These are phyloP conservation scores for Eupithecia dodoneata DNA, from an alignment of 2,888 invertebrate species.

Conservation along the genomic window DNA sequence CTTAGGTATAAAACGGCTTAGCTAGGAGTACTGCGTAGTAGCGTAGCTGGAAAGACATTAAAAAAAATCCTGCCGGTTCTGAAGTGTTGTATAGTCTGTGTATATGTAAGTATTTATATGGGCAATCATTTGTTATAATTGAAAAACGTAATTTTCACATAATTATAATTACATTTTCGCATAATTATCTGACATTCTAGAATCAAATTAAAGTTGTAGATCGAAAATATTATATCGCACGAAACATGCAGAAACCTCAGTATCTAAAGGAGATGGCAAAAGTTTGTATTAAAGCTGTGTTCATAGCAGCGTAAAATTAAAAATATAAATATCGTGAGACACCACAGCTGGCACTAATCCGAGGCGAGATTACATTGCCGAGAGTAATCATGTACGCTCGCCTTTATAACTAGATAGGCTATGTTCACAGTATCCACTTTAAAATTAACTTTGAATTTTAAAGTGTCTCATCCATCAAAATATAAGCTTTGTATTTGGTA, in stretches of 20 bases:
- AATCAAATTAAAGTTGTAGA: background rate
- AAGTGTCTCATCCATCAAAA: background rate
- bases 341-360: slow-evolving; percentile 63
- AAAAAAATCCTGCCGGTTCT: background rate
- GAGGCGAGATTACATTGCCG: slow-evolving; percentile 53
- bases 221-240: background rate
- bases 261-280: slow-evolving; percentile 49
- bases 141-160: background rate
- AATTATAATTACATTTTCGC: background rate
- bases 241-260: slow-evolving; percentile 1
- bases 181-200: background rate
- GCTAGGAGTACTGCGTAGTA: background rate
- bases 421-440: slow-evolving; percentile 23
- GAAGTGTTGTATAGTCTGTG: too few relatives aligned
- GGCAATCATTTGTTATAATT: background rate
- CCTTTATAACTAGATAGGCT: slow-evolving; percentile 46
- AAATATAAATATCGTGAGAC: slow-evolving; percentile 73
- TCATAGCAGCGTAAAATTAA: slow-evolving; percentile 68
- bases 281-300: slow-evolving; percentile 54
- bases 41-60: background rate
- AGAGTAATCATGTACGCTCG: slow-evolving; percentile 52
- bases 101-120: background rate
- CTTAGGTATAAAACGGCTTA: too few relatives aligned
- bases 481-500: background rate
- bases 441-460: background rate